phyloP scores from a whole-genome alignment of 2,113 vertebrate species.

The Gracilinanus agilis region DNA sequence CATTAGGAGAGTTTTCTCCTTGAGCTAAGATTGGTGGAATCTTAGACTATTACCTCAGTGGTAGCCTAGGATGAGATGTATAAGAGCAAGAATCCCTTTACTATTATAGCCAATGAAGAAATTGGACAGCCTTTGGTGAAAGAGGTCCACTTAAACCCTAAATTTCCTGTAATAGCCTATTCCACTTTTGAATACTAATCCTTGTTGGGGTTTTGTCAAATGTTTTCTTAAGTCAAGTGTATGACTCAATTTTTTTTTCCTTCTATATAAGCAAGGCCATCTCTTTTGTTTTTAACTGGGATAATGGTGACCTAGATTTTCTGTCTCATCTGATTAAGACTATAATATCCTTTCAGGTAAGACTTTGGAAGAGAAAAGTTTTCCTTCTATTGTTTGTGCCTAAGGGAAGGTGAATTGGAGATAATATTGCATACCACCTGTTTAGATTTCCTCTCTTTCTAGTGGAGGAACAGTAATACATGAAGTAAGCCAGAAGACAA shows the following conservation, averaged over 20 bases:
- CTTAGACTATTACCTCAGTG: no score
- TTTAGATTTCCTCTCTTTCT: neutral
- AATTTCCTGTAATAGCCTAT: neutral
- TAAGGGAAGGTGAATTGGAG: no score
- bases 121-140: neutral
- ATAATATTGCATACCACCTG: neutral
- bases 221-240: neutral
- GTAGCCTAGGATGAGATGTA: no score
- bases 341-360: neutral
- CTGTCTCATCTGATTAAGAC: neutral
- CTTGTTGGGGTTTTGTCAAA: neutral
- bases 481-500: neutral
- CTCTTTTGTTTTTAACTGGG: neutral
- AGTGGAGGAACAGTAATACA: neutral
- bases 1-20: no score
- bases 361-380: neutral
- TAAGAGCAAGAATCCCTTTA: no score
- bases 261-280: neutral
- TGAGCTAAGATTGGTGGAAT: no score
- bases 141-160: neutral
- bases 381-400: neutral
- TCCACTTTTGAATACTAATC: accelerated
- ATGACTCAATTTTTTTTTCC: neutral
- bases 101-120: no score
- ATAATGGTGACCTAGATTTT: neutral